Evolutionary conservation across 2,797 vertebrate genomes (phyloP).

Genomic region (Argya squamiceps): DNA sequence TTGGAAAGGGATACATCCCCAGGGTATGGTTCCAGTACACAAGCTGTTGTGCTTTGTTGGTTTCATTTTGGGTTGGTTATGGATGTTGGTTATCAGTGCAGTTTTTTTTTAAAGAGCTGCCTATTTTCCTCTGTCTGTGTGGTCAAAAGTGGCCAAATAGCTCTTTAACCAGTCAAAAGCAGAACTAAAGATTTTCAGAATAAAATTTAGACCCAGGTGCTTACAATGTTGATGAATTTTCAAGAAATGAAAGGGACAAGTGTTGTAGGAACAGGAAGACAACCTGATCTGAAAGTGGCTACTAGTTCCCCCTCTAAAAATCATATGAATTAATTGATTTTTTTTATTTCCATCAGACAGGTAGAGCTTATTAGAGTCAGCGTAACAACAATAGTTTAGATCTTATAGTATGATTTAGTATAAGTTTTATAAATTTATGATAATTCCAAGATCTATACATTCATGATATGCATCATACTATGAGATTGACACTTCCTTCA

Average conservation of each 20-base stretch:
- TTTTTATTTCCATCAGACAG: background rate
- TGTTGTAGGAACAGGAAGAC: background rate
- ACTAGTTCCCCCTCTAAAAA: background rate
- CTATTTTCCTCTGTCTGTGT: background rate
- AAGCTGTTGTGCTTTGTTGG: background rate
- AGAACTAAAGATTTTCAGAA: background rate
- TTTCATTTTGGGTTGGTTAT: background rate
- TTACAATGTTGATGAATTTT: background rate
- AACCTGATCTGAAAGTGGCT: background rate
- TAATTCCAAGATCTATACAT: background rate
- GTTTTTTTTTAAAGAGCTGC: background rate
- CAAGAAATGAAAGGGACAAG: background rate
- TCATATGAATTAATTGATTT: background rate
- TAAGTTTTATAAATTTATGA: background rate
- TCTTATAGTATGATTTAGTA: background rate
- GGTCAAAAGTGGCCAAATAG: background rate
- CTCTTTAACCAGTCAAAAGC: background rate
- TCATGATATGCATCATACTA: background rate
- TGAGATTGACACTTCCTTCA: background rate
- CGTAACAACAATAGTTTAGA: background rate
- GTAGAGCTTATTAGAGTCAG: background rate
- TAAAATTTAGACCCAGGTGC: background rate
- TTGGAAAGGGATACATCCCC: no score
- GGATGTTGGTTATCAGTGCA: background rate
- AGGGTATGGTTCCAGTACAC: accelerated